Evolutionary conservation across 2,113 vertebrate species (phyloP), one percentile per base, ranked within the genome.

Genomic region (Rhadina sibilatrix): DNA sequence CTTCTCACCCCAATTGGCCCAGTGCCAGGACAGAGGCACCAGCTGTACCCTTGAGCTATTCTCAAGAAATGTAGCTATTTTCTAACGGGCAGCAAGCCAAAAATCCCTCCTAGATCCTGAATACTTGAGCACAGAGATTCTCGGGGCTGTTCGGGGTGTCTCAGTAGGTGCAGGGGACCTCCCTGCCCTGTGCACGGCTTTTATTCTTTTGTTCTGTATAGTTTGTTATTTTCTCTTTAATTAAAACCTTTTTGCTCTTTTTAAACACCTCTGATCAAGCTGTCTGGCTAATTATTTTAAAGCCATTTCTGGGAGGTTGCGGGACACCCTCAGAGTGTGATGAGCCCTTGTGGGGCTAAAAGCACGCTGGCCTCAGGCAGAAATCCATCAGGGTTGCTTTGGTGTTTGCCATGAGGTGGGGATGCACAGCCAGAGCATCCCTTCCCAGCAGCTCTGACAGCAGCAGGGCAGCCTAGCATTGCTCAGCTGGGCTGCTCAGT

Each of bases 351-450:
- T 54, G 53, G 53, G 53, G 53, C 52, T 54, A 33, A 54, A 54
- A 33, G 1, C 30, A 21, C 11, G 5, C 53, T 56, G 53, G 53
- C 31, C 53, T 56, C 31, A 21, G 2, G 12, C 53, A 56, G 53
- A 33, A 56, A 14, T 33, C 20, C 19, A 21, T 21, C 12, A 12
- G 9, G 31, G 19, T 21, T 56, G 53, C 9, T 14, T 5, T 19
- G 40, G 27, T 24, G 4, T 27, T 49, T 12, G 15, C 18, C 53
- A 33, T 1, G 25, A 9, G 69, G 3, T 24, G 66, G 70, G 49
- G 16, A 30, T 3, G 27, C n/a, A 7, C 3, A 8, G 4, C 37
- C 10, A 13, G 31, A 0, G 0, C 23, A 81, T 19, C 47, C 38
- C 11, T 68, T 68, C 37, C 61, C 49, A 18, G 19, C 23, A 15